Evolutionary conservation across 2,797 vertebrate genomes (phyloP).

Genomic region (Simalia tracyae): DNA sequence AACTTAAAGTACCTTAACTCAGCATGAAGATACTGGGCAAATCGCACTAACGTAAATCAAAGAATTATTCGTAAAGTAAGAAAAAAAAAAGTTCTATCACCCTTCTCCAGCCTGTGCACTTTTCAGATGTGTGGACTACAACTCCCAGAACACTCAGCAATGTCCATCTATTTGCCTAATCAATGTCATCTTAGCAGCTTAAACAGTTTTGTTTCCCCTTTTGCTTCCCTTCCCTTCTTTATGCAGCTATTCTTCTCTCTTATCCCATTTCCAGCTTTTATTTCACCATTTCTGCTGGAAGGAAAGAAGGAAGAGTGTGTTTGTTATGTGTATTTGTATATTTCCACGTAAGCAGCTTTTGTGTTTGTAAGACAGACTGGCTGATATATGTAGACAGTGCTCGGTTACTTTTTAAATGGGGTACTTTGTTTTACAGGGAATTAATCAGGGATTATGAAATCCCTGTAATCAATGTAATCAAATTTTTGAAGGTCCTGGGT

Average conservation of each 20-base stretch:
- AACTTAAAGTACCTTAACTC: neutral
- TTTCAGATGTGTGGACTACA: neutral
- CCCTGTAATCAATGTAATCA: too few species aligned
- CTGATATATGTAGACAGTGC: too few species aligned
- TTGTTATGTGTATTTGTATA: too few species aligned
- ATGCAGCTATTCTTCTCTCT: neutral
- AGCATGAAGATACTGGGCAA: neutral
- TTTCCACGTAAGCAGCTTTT: too few species aligned
- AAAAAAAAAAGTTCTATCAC: neutral
- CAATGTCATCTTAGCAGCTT: neutral
- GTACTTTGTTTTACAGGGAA: too few species aligned
- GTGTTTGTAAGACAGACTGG: too few species aligned
- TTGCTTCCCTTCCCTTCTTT: neutral
- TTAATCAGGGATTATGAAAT: too few species aligned
- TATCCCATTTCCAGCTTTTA: neutral
- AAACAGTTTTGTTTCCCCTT: neutral
- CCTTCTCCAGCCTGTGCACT: neutral
- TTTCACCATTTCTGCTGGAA: neutral
- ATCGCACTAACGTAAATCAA: neutral
- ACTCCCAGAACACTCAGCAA: neutral
- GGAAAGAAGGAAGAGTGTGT: neutral
- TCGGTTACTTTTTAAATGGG: too few species aligned
- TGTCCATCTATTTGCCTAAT: neutral
- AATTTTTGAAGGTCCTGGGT: too few species aligned
- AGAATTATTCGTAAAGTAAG: neutral